These are phyloP conservation scores for Amblyjoppa proteus DNA, from an alignment of 2,888 invertebrate species.

Conservation along the genomic window DNA sequence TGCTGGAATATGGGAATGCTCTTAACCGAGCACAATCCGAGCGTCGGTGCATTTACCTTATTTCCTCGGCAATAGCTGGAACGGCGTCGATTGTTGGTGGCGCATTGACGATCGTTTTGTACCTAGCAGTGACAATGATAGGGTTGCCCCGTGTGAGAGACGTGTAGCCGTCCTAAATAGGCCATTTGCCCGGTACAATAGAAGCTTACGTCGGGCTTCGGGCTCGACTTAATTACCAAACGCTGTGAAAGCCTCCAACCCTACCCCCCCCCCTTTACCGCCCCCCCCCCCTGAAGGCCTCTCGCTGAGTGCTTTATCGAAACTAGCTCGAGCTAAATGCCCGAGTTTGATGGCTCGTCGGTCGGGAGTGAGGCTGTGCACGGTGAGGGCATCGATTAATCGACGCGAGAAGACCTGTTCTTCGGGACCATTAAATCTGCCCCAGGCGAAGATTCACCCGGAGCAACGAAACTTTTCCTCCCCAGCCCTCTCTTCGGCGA, in stretches of 20 bases:
- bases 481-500: too few relatives aligned
- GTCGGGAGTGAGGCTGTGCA: conserved; percentile 50
- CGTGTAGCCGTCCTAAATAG: conserved; percentile 79
- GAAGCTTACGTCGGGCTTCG: conserved; percentile 72
- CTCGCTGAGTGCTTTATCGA: conserved; percentile 70
- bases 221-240: conserved; percentile 79
- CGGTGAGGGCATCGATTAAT: conserved; percentile 63
- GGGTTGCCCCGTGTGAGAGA: conserved; percentile 54
- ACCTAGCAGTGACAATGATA: conserved; percentile 37
- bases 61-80: conserved; percentile 68
- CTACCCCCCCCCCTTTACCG: too few relatives aligned
- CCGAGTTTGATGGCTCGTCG: conserved; percentile 64
- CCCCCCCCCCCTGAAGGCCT: conserved; percentile 28
- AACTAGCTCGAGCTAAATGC: conserved; percentile 56
- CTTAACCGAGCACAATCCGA: too few relatives aligned
- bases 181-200: conserved; percentile 79
- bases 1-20: too few relatives aligned
- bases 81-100: conserved; percentile 62
- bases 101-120: neutral
- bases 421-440: conserved; percentile 39
- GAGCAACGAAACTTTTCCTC: neutral
- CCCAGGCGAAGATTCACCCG: conserved; percentile 14
- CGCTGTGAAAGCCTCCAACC: conserved; percentile 49
- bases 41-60: neutral
- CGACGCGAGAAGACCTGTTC: conserved; percentile 39